A percentile compares a stretch with the other conserved stretches of the same genome.
Evolutionary conservation across 2,888 invertebrate species (phyloP).

Genomic region (Xanthorhoe spadicearia): DNA sequence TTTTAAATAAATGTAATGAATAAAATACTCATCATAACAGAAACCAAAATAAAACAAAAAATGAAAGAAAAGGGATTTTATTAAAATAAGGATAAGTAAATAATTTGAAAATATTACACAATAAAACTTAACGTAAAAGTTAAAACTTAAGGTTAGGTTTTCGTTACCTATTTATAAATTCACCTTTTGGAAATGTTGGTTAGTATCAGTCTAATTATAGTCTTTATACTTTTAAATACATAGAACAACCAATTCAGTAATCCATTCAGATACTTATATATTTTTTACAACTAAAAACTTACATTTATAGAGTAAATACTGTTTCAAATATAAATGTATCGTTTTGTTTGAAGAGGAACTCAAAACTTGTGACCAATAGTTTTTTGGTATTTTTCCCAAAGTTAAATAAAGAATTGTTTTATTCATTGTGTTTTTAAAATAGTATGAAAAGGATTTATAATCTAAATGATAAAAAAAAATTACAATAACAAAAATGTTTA

Average conservation of each 20-base stretch:
- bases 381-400: neutral
- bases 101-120: conserved; percentile 47
- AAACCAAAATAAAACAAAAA: conserved; percentile 33
- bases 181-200: conserved; percentile 43
- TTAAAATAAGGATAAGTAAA: conserved; percentile 40
- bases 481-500: no score
- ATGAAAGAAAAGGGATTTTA: conserved; percentile 39
- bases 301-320: neutral
- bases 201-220: conserved; percentile 33
- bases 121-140: conserved; percentile 37
- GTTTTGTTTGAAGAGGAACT: neutral
- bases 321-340: neutral
- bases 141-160: conserved; percentile 36
- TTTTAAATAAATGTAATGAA: neutral
- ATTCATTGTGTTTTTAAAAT: no score
- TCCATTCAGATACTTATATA: neutral
- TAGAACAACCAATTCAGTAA: conserved; percentile 30
- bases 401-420: neutral
- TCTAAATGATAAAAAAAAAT: no score
- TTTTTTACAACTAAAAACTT: neutral
- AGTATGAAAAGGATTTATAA: no score
- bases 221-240: conserved; percentile 26
- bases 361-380: neutral
- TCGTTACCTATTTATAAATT: conserved; percentile 29
- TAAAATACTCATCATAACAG: conserved; percentile 5